A percentile compares a stretch with the other conserved stretches of the same genome.
phyloP scores from a whole-genome alignment of 2,888 invertebrate genomes.

The Rugalucina vietnamica region DNA sequence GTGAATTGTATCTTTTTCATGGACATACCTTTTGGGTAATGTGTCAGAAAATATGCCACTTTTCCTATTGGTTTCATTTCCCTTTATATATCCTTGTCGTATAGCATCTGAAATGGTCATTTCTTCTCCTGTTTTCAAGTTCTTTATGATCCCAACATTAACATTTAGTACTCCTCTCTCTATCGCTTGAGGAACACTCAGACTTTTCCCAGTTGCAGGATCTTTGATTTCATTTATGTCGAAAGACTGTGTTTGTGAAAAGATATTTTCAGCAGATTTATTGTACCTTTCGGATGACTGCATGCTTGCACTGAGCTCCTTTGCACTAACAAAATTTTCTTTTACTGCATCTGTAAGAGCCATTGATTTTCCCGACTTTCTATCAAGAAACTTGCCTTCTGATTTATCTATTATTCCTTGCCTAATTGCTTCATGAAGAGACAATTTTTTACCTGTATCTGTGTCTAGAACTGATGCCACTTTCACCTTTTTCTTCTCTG shows the following conservation, averaged over 20 bases:
- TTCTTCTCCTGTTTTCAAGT: conserved; percentile 68
- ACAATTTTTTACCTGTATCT: conserved; percentile 92
- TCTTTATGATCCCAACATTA: conserved; percentile 61
- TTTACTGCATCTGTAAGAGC: conserved; percentile 96
- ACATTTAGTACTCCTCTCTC: conserved; percentile 63
- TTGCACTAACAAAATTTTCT: conserved; percentile 90
- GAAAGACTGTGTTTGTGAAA: conserved; percentile 70
- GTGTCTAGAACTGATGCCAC: conserved; percentile 85
- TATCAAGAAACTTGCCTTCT: conserved; percentile 89
- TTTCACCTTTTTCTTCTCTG: conserved; percentile 76
- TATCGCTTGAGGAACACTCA: conserved; percentile 91
- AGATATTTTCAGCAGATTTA: conserved; percentile 63
- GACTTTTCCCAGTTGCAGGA: conserved; percentile 91
- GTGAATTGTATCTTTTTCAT: conserved; percentile 58
- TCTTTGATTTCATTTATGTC: conserved; percentile 85
- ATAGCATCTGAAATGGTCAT: conserved; percentile 74
- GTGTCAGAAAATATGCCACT: conserved; percentile 60
- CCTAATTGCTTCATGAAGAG: conserved; percentile 87
- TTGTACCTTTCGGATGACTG: conserved; percentile 62
- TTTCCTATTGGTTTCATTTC: conserved; percentile 55
- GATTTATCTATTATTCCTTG: conserved; percentile 87
- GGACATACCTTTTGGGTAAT: conserved; percentile 55
- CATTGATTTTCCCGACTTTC: conserved; percentile 88
- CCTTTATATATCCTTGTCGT: conserved; percentile 64
- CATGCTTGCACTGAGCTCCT: conserved; percentile 71